These are phyloP conservation scores for Aurelia coerulea DNA, from an alignment of 30 jellyfish, hydroid and myxozoan genomes.

Conservation along the genomic window DNA sequence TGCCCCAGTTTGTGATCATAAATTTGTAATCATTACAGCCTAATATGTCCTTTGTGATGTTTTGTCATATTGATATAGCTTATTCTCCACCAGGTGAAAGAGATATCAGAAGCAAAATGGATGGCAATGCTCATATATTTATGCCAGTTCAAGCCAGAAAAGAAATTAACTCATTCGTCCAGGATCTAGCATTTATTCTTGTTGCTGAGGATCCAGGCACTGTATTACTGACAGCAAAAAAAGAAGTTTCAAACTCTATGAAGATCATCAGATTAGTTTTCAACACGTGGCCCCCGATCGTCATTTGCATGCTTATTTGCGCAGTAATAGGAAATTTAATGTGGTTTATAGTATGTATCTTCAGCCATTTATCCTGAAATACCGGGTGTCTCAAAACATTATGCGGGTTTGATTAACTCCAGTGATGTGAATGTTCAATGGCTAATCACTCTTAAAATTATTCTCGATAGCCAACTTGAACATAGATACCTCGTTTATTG, in stretches of 20 bases:
- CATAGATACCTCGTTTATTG: no score
- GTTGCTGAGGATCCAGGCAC: slow-evolving; percentile 68
- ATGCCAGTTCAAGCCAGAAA: slow-evolving; percentile 60
- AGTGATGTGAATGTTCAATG: no score
- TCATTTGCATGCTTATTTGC: slow-evolving; percentile 62
- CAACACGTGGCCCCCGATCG: slow-evolving; percentile 76
- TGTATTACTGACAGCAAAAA: slow-evolving; percentile 53
- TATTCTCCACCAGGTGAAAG: slow-evolving; percentile 38
- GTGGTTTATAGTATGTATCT: slow-evolving; percentile 69
- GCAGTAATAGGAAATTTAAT: slow-evolving; percentile 54
- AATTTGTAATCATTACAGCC: no score
- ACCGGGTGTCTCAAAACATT: no score
- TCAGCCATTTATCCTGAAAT: no score
- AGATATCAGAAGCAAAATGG: slow-evolving; percentile 40
- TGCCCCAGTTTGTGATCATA: no score
- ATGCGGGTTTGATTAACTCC: no score
- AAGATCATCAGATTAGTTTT: slow-evolving; percentile 36
- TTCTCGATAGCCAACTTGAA: no score
- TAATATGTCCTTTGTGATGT: no score
- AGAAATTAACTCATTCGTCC: slow-evolving; percentile 35
- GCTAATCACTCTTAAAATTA: no score
- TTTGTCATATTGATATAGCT: no score
- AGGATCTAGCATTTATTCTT: slow-evolving; percentile 47
- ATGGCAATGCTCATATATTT: slow-evolving; percentile 63
- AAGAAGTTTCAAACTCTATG: not conserved